Base-by-base conservation (phyloP, 2,888 invertebrate species). In the Torymus tubicola region DNA sequence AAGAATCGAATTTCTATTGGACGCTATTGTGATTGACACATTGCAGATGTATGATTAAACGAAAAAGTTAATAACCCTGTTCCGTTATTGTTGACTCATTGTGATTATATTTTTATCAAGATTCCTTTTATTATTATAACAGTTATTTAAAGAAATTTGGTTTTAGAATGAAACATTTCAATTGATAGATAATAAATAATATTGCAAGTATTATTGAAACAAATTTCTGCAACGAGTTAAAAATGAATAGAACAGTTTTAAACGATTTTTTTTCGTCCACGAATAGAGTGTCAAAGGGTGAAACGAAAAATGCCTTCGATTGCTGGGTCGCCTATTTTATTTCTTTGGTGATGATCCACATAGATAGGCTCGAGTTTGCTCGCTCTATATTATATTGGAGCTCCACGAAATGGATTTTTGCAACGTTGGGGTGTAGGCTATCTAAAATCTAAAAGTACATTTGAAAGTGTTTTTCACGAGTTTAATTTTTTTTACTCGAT, bases 391-490 rank as follows among this genome's bases (percentile, higher is more conserved):
- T 76, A 79, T 69, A 76, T 72, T 72, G 68, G 58, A 78, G 68
- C 76, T 58, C 16, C 42, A 61, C 61, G 76, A 80, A 80, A 82
- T 82, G 74, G 80, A 70, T 80, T 82, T 79, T 80, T 77, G 75
- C 77, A 70, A 65, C 65, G 68, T 77, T 24, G 65, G 24, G 64
- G 14, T 52, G n/a, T 24, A 53, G 13, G 58, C 69, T 79, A 76
- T 82, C 81, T 71, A 1, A 21, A n/a, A 82, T 82, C 79, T 82
- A 75, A 81, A 75, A 81, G 70, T 78, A 60, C 60, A 24, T 65
- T 73, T 74, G 64, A 63, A 63, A 69, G 67, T 67, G 60, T 70
- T 60, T 71, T 71, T 72, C 58, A 52, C 16, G 8, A 42, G n/a
- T 5, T 24, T 11, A 60, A 24, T 63, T 58, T 73, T 70, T 21